Evolutionary conservation across 2,113 vertebrate genomes (phyloP), one percentile per base, ranked within the genome.

Genomic region (Clinocottus analis): DNA sequence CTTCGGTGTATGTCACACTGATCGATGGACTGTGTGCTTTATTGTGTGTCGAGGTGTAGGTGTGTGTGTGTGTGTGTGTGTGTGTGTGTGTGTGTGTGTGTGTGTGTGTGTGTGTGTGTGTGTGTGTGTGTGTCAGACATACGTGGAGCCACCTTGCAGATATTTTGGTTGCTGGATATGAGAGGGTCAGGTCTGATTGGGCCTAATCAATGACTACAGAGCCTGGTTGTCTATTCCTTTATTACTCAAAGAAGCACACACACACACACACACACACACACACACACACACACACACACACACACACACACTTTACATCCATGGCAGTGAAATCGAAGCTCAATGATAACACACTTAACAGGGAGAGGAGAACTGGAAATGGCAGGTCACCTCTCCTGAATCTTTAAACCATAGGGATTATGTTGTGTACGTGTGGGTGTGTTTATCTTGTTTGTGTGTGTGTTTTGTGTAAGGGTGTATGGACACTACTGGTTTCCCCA

Each of bases 191-290:
- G 77, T 79, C 85, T 82, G 72, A 66, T 75, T 65, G 74, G 80
- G 21, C 33, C 68, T 85, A 73, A 94, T 94, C 93, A 90, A 94
- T 93, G 89, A 63, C 73, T 55, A 16, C 41, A 88, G 90, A 92
- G 88, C 78, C 90, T 74, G 41, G 21, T 31, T 77, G 87, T 92
- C 86, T 89, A 72, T 85, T 82, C 71, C 29, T 64, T 79, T 80
- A 68, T 67, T 59, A 76, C 59, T 49, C 27, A 8, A 41, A 63
- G 76, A 76, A 41, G 39, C 49, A 6, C 59, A 63, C 61, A 63
- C 62, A 63, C 67, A 83, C 61, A 72, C 74, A 82, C 62, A 66
- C 17, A 71, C 53, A 33, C 16, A 82, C 62, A 66, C 17, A 71
- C 53, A 33, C 16, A 82, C 62, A 66, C 17, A 71, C 53, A 33